Evolutionary conservation across 2,888 invertebrate species (phyloP).

Genomic region (Nycteola revayana): DNA sequence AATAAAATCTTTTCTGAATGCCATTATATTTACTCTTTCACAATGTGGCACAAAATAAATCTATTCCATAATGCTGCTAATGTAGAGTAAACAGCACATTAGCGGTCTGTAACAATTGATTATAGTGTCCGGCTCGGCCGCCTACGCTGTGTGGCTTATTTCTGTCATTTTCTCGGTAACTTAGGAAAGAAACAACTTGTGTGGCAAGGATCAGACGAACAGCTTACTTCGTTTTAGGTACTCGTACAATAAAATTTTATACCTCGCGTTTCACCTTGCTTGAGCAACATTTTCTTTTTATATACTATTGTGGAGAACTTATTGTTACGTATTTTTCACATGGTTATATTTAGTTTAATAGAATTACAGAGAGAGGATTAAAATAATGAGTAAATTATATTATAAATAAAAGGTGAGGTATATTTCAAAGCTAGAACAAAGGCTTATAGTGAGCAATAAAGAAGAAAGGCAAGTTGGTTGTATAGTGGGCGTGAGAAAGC

Average conservation of each 20-base stretch:
- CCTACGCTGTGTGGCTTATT: conserved; percentile 49
- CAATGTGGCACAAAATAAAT: conserved; percentile 50
- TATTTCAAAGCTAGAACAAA: conserved; percentile 35
- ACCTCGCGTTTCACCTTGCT: neutral
- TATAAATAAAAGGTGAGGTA: conserved; percentile 19
- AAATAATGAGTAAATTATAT: conserved; percentile 7
- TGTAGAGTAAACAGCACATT: conserved; percentile 71
- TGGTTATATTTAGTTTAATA: neutral
- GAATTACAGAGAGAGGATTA: neutral
- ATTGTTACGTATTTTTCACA: conserved; percentile 5
- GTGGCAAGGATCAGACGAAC: conserved; percentile 54
- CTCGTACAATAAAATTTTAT: conserved; percentile 43
- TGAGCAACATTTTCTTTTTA: neutral
- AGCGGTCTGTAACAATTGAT: conserved; percentile 61
- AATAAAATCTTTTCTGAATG: conserved; percentile 43
- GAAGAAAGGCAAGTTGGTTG: conserved; percentile 52
- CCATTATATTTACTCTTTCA: conserved; percentile 41
- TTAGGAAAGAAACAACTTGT: conserved; percentile 60
- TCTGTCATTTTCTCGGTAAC: conserved; percentile 65
- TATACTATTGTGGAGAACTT: neutral
- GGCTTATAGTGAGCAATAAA: conserved; percentile 49
- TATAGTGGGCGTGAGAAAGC: conserved; percentile 71
- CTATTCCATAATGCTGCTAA: conserved; percentile 57
- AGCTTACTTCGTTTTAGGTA: conserved; percentile 54
- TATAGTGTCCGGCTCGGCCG: conserved; percentile 47